Evolutionary conservation across 2,113 vertebrate genomes (phyloP).

Genomic region (Zeus faber): DNA sequence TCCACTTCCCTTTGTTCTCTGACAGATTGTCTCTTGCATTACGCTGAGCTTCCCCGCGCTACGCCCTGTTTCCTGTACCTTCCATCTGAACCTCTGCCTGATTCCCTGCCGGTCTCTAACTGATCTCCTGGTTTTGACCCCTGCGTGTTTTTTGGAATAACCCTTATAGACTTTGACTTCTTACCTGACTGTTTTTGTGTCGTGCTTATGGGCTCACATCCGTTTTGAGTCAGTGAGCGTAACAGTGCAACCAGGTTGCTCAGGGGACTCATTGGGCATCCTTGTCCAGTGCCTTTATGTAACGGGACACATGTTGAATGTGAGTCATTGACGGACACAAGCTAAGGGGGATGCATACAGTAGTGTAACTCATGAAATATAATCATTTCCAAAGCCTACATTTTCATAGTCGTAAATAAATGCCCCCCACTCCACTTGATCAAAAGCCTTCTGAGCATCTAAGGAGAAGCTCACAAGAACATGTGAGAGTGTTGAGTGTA

Average conservation of each 20-base stretch:
- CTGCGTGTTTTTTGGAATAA: too few relatives aligned
- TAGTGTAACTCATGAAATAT: not conserved
- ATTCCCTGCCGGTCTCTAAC: too few relatives aligned
- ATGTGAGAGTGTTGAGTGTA: not conserved
- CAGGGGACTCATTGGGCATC: not conserved
- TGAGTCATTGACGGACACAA: not conserved
- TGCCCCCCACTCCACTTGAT: not conserved
- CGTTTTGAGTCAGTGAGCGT: not conserved
- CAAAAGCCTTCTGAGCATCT: not conserved
- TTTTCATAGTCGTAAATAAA: not conserved
- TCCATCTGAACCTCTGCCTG: too few relatives aligned
- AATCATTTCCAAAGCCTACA: not conserved
- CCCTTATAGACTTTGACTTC: not conserved
- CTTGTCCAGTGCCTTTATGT: slow-evolving; percentile 2
- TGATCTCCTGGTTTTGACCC: too few relatives aligned
- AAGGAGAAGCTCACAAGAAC: not conserved
- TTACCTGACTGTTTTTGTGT: not conserved
- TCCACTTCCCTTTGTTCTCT: too few relatives aligned
- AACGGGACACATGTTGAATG: not conserved
- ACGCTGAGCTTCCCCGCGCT: too few relatives aligned
- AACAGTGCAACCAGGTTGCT: not conserved
- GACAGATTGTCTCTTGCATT: too few relatives aligned
- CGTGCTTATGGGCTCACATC: not conserved
- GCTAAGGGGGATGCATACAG: not conserved
- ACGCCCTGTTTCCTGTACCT: too few relatives aligned